A percentile compares a stretch with the other conserved stretches of the same genome.
phyloP scores from a whole-genome alignment of 92 coral and sea anemone species.

The Phenganax marumi region DNA sequence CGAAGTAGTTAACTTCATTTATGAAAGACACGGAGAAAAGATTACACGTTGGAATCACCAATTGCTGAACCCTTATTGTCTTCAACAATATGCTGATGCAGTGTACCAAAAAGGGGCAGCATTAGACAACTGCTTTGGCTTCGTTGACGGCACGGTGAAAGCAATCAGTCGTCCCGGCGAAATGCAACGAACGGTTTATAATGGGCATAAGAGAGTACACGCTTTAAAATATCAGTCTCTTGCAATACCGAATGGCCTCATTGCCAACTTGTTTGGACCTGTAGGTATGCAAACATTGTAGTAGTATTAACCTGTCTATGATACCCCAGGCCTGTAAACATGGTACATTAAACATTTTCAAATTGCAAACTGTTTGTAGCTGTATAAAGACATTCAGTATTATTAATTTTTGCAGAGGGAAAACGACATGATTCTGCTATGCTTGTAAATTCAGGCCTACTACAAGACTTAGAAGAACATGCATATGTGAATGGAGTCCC shows the following conservation, averaged over 20 bases:
- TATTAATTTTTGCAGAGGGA: too few species aligned
- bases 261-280: constrained; percentile 21
- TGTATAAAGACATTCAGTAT: too few species aligned
- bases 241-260: constrained; percentile 30
- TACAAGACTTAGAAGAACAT: constrained; percentile 9
- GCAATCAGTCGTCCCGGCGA: constrained; percentile 2
- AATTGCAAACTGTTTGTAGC: too few species aligned
- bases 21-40: constrained; percentile 10
- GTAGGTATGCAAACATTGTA: background rate
- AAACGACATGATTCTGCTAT: background rate
- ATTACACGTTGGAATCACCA: constrained; percentile 6
- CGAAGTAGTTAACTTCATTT: background rate
- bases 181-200: constrained; percentile 11
- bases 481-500: constrained; percentile 4
- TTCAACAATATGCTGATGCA: constrained; percentile 31
- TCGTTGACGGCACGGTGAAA: background rate
- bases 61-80: background rate
- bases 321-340: too few species aligned
- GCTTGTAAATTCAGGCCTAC: constrained; percentile 9
- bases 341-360: too few species aligned
- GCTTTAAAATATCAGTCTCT: constrained; percentile 16
- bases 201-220: constrained; percentile 14
- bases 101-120: constrained; percentile 22
- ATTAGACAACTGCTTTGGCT: constrained; percentile 19
- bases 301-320: too few species aligned